These are phyloP conservation scores for Tipula helvola DNA, from an alignment of 2,888 invertebrate species.

Conservation along the genomic window DNA sequence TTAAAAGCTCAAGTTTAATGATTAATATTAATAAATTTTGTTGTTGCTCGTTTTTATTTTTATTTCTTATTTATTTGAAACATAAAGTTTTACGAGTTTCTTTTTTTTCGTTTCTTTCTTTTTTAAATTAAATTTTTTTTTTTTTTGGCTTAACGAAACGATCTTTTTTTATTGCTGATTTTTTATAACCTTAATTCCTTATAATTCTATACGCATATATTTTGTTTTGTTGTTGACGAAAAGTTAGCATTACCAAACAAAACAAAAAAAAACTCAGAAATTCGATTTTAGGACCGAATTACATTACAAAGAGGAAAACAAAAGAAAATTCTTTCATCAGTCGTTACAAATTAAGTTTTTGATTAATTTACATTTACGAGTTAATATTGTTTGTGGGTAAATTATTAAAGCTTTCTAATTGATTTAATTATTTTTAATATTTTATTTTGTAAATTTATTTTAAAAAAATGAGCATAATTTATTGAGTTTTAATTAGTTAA, in stretches of 20 bases:
- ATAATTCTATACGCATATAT: background rate
- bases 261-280: background rate
- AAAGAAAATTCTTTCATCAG: background rate
- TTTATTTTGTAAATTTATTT: background rate
- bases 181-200: background rate
- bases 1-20: background rate
- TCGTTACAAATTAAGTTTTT: background rate
- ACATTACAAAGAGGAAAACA: background rate
- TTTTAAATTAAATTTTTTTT: too few species aligned
- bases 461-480: background rate
- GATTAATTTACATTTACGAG: background rate
- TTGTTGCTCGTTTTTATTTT: background rate
- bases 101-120: background rate
- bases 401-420: background rate
- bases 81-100: background rate
- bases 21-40: background rate
- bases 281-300: background rate
- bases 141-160: background rate
- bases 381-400: background rate
- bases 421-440: background rate
- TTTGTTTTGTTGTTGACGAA: background rate
- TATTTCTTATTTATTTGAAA: background rate
- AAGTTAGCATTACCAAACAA: background rate
- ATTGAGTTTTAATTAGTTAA: background rate
- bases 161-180: background rate